Percentiles rank a stretch among this genome's conserved stretches.
Evolutionary conservation across 2,797 vertebrate species (phyloP).

Genomic region (Macropus fuliginosus): DNA sequence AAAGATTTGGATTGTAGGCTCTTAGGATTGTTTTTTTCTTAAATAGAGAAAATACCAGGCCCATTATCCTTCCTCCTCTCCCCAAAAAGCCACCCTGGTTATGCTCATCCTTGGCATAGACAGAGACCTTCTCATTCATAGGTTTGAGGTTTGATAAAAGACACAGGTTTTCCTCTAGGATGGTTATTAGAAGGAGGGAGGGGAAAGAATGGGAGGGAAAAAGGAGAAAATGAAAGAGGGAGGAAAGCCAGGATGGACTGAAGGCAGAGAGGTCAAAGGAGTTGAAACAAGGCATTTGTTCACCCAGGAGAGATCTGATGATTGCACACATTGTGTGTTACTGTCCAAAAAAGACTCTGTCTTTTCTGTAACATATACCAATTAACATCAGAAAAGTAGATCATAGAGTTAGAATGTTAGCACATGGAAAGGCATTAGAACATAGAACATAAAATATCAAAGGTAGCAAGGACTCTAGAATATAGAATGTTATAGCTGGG

Average conservation of each 20-base stretch:
- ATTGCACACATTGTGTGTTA: not conserved
- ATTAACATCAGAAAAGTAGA: not conserved
- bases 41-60: not conserved
- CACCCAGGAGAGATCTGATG: not conserved
- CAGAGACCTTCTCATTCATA: not conserved
- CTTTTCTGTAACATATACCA: not conserved
- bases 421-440: not conserved
- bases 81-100: not conserved
- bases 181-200: not conserved
- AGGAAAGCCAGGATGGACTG: not conserved
- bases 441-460: not conserved
- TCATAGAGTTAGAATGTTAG: not conserved
- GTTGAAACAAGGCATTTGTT: not conserved
- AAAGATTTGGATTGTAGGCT: not conserved
- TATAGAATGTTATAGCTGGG: not conserved
- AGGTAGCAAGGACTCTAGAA: not conserved
- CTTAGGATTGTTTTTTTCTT: not conserved
- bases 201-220: not conserved
- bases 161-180: not conserved
- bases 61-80: not conserved
- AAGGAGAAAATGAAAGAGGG: not conserved
- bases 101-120: not conserved
- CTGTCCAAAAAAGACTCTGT: not conserved
- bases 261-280: not conserved
- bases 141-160: not conserved